A percentile compares a stretch with the other conserved stretches of the same genome.
Evolutionary conservation across 2,797 vertebrate genomes (phyloP).

Genomic region (Enteromius viviparus): DNA sequence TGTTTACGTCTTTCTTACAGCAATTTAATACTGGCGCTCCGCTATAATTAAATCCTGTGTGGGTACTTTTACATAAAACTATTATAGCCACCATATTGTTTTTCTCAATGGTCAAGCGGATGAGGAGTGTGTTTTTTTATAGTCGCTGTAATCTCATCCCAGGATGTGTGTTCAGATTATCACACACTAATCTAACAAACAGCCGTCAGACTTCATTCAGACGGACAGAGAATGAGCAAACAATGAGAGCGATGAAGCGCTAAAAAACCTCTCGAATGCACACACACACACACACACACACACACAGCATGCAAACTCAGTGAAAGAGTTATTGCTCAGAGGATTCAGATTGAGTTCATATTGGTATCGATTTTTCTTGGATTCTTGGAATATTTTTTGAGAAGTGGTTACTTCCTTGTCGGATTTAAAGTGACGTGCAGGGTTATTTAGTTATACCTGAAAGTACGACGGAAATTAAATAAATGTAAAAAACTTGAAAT

Average conservation of each 20-base stretch:
- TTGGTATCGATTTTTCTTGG: background rate
- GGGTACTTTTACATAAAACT: conserved; percentile 15
- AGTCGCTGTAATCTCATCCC: conserved; percentile 53
- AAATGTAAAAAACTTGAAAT: too few species aligned
- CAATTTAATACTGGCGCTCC: conserved; percentile 49
- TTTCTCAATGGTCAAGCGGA: conserved; percentile 16
- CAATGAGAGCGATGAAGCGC: conserved; percentile 57
- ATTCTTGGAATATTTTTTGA: background rate
- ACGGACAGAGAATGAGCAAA: conserved; percentile 50
- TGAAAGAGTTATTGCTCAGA: background rate
- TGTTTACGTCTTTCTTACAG: conserved; percentile 29
- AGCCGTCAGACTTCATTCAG: conserved; percentile 57
- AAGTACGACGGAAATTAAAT: background rate
- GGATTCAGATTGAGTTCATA: too few species aligned
- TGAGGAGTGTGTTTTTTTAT: conserved; percentile 45
- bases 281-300: conserved; percentile 5
- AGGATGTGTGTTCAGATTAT: conserved; percentile 58
- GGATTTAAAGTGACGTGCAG: background rate
- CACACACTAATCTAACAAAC: conserved; percentile 62
- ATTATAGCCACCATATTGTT: conserved; percentile 29
- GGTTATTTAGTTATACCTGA: background rate
- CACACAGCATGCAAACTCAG: conserved; percentile 9
- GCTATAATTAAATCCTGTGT: conserved; percentile 28
- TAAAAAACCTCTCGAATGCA: conserved; percentile 57
- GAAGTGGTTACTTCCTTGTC: background rate